Conservation (phyloP, 2,113 vertebrate species). For the Prionailurus bengalensis region DNA sequence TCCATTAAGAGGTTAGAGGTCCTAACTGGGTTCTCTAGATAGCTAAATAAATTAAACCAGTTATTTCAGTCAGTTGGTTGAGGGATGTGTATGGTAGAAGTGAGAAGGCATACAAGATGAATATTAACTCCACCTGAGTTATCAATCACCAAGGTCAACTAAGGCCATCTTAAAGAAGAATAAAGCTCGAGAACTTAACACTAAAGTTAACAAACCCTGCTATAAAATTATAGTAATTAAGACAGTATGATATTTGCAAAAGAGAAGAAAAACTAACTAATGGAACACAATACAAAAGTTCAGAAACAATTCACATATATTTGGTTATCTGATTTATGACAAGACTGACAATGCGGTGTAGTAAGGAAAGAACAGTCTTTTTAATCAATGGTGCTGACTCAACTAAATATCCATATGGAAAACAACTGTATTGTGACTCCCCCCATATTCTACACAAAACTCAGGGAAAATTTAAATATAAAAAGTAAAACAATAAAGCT, state of each 20-base stretch:
- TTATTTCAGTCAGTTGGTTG: background rate
- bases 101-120: slow-evolving; percentile 39
- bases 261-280: background rate
- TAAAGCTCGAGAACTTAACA: background rate
- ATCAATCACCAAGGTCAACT: background rate
- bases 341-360: background rate
- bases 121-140: background rate
- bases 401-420: background rate
- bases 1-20: slow-evolving; percentile 50
- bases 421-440: background rate
- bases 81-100: background rate
- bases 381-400: background rate
- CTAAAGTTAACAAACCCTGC: slow-evolving; percentile 14
- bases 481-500: slow-evolving; percentile 14
- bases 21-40: slow-evolving; percentile 5
- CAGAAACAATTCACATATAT: slow-evolving; percentile 8
- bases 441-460: slow-evolving; percentile 32
- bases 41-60: background rate
- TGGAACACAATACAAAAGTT: background rate
- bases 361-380: background rate
- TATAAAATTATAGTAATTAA: slow-evolving; percentile 13
- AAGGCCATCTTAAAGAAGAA: background rate
- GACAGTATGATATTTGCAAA: background rate
- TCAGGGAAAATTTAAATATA: background rate
- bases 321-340: background rate